A percentile compares a stretch with the other conserved stretches of the same genome.
Conservation (phyloP, 2,797 vertebrate genomes). For the Ceyx erithaca region DNA sequence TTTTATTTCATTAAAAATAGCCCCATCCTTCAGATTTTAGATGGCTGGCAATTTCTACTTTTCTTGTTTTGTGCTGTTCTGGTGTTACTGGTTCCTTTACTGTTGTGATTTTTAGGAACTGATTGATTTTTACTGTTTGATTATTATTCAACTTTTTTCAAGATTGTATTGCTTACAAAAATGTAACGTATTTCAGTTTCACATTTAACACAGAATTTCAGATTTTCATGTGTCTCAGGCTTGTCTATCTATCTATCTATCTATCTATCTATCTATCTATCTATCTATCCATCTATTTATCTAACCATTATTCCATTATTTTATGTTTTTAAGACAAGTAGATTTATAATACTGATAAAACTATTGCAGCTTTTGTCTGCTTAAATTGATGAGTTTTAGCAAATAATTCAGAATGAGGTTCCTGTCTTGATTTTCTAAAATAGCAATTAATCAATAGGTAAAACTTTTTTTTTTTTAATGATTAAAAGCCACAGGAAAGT, state of each 20-base stretch:
- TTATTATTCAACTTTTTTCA: neutral
- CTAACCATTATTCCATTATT: neutral
- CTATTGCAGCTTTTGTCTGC: neutral
- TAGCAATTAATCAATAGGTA: neutral
- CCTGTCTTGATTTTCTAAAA: neutral
- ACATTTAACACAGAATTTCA: neutral
- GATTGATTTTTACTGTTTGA: no score
- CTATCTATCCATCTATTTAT: no score
- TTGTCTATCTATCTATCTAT: neutral
- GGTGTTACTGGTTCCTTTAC: neutral
- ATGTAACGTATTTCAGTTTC: neutral
- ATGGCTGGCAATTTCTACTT: neutral
- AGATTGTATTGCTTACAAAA: neutral
- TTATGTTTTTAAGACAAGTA: neutral
- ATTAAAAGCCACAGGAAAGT: neutral
- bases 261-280: no score
- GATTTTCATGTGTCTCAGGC: neutral
- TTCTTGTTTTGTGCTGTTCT: neutral
- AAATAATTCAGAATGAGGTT: neutral
- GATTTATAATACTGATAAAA: neutral
- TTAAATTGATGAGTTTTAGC: neutral
- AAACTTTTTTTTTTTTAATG: neutral
- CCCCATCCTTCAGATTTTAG: neutral
- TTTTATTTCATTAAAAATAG: slow-evolving; percentile 38
- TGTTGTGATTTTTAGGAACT: neutral